Base-by-base conservation (phyloP, 2,888 invertebrate species). In the Coenonympha arcania region DNA sequence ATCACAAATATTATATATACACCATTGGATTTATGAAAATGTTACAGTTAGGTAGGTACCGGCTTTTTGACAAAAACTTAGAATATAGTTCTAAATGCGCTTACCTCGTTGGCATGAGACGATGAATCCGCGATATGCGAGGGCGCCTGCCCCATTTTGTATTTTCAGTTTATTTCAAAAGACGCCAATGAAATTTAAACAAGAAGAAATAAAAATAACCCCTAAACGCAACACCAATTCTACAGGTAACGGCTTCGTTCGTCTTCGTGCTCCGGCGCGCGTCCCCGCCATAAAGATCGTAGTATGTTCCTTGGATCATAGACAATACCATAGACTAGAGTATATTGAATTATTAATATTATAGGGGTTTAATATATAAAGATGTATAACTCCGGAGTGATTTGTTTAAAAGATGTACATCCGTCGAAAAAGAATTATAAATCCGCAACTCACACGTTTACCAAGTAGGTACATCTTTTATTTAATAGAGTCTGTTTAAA, bases 211-310 rank as follows among this genome's bases (percentile, higher is more conserved):
- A 24, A 13, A 20, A 37, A 51, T 33, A 51, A 45, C 30, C 19
- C 13, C 5, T 4, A 5, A 24, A 45, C 6, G 9, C 4, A n/a
- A 50, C 11, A 47, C 44, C n/a, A n/a, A n/a, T n/a, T n/a, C n/a
- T n/a, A n/a, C n/a, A n/a, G n/a, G n/a, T n/a, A n/a, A 41, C 43
- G 28, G n/a, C n/a, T n/a, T n/a, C 45, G 22, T 30, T 18, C 26
- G 49, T 49, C 55, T 49, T 47, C 52, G 55, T 43, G 52, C 52
- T 30, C n/a, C n/a, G n/a, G n/a, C n/a, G n/a, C n/a, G n/a, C n/a
- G n/a, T n/a, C n/a, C n/a, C n/a, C n/a, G n/a, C n/a, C n/a, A n/a
- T n/a, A n/a, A n/a, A n/a, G n/a, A n/a, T n/a, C n/a, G n/a, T n/a
- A n/a, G n/a, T n/a, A n/a, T n/a, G n/a, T n/a, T n/a, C n/a, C n/a